Conservation (phyloP, 2,888 invertebrate species). For the Sceliomorpha sp. region DNA sequence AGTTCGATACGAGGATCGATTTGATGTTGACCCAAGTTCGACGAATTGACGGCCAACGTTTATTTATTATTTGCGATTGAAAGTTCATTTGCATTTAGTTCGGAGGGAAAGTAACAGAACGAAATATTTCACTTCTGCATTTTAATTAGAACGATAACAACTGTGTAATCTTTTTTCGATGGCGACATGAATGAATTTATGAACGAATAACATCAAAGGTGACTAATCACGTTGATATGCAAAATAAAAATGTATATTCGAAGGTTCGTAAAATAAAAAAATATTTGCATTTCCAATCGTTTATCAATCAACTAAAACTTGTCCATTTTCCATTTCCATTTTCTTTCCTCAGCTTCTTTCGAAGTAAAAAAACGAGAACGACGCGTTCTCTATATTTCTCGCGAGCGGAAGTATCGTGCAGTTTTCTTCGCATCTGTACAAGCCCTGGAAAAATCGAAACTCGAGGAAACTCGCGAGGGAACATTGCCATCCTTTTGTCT, state of each 20-base stretch:
- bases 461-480: slow-evolving; percentile 7
- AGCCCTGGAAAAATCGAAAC: slow-evolving; percentile 10
- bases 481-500: slow-evolving; percentile 30
- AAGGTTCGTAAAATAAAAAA: no score
- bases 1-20: slow-evolving; percentile 50
- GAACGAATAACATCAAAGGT: no score
- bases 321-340: not conserved
- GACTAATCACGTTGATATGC: no score
- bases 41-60: slow-evolving; percentile 27
- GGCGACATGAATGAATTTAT: no score
- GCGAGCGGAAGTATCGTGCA: slow-evolving; percentile 2
- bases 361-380: not conserved
- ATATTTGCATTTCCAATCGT: no score
- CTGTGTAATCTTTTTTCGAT: no score
- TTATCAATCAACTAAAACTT: not conserved
- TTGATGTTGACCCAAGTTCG: slow-evolving; percentile 33
- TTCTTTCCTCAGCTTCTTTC: not conserved
- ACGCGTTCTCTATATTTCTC: slow-evolving; percentile 3
- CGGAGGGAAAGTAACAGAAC: not conserved
- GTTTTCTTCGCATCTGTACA: slow-evolving; percentile 6
- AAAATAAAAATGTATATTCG: no score
- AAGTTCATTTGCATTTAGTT: slow-evolving; percentile 25
- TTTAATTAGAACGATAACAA: no score
- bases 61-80: slow-evolving; percentile 28
- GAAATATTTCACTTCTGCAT: no score